These are phyloP conservation scores for Himalopsyche japonica DNA, from an alignment of 2,888 invertebrate species.

Conservation along the genomic window DNA sequence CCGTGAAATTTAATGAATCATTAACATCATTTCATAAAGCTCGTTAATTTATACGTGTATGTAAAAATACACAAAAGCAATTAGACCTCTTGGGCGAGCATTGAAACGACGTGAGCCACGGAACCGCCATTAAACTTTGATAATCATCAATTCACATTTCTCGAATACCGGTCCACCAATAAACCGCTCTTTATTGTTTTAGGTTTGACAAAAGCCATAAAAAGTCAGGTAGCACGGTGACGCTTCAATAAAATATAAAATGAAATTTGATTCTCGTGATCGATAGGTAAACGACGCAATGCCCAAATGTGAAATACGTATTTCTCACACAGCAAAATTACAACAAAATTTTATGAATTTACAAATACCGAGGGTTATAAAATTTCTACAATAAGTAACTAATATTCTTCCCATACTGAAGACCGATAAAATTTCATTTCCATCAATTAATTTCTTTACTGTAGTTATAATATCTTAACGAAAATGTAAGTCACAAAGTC, in stretches of 20 bases:
- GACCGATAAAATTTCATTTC: too few species aligned
- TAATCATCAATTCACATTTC: conserved; percentile 40
- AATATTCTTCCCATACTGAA: too few species aligned
- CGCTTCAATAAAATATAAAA: conserved; percentile 38
- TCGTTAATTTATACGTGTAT: neutral
- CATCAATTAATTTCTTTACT: too few species aligned
- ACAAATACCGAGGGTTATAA: too few species aligned
- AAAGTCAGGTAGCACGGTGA: conserved; percentile 40
- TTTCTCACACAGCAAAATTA: too few species aligned
- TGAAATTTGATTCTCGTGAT: conserved; percentile 28
- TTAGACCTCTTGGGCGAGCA: conserved; percentile 33
- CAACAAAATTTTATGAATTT: too few species aligned
- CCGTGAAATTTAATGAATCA: conserved; percentile 1
- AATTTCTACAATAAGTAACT: too few species aligned
- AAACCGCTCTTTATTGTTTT: conserved; percentile 41
- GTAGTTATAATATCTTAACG: too few species aligned
- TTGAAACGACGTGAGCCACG: conserved; percentile 15
- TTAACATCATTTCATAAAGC: neutral
- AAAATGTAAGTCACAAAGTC: too few species aligned
- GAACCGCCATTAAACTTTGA: conserved; percentile 35
- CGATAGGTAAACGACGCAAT: conserved; percentile 9
- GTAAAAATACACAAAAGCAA: conserved; percentile 32
- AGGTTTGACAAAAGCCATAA: conserved; percentile 38
- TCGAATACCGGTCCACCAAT: conserved; percentile 35
- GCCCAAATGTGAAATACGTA: neutral